Evolutionary conservation across 2,888 invertebrate genomes (phyloP).

Genomic region (Ochropleura leucogaster): DNA sequence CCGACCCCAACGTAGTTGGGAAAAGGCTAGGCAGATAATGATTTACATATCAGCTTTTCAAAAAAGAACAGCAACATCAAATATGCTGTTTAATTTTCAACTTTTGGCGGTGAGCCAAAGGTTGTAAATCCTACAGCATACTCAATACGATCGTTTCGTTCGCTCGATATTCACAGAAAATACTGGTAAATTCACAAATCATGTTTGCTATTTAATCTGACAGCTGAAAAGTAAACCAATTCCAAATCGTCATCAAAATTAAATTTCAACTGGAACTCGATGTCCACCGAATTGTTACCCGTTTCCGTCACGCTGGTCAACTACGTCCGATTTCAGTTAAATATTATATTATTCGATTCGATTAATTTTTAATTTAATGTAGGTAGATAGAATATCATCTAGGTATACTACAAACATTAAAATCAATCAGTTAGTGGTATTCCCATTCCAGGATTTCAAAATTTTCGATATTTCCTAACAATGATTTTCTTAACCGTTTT

Average conservation of each 20-base stretch:
- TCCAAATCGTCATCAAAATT: background rate
- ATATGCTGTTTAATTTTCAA: no score
- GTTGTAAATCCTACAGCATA: no score
- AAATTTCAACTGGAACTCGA: background rate
- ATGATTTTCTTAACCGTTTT: background rate
- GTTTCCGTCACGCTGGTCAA: conserved; percentile 10
- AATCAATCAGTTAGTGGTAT: background rate
- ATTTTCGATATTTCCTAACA: background rate
- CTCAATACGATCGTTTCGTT: no score
- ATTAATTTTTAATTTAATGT: background rate
- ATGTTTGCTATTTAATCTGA: conserved; percentile 5
- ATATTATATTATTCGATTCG: background rate
- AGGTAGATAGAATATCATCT: background rate
- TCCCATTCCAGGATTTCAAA: background rate
- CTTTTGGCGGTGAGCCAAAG: no score
- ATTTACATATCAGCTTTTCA: background rate
- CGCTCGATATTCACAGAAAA: background rate
- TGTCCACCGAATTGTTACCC: background rate
- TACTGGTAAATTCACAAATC: background rate
- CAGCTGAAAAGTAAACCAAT: background rate
- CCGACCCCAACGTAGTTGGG: no score
- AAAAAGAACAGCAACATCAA: background rate
- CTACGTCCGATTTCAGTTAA: background rate
- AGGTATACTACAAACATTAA: background rate
- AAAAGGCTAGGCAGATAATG: no score